These are phyloP conservation scores for Triplophysa rosa DNA, from an alignment of 2,113 vertebrate genomes.

Conservation along the genomic window DNA sequence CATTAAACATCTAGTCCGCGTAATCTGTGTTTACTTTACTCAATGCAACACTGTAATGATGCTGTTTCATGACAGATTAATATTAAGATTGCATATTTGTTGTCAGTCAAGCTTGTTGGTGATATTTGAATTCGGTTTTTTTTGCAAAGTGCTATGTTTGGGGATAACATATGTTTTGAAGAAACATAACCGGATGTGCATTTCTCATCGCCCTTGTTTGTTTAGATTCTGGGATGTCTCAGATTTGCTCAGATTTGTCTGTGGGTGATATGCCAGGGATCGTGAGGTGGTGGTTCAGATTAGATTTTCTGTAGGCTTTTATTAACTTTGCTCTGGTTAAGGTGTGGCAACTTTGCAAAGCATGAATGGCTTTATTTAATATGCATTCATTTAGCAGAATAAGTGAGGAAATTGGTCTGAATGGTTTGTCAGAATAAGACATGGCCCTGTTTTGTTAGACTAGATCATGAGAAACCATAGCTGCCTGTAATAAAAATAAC, in stretches of 20 bases:
- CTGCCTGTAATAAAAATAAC: conserved; percentile 22
- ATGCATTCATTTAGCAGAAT: conserved; percentile 61
- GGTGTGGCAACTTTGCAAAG: conserved; percentile 71
- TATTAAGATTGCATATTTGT: not conserved
- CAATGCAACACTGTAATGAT: conserved; percentile 22
- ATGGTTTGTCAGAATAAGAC: conserved; percentile 43
- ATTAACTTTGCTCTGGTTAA: conserved; percentile 63
- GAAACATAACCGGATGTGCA: not conserved
- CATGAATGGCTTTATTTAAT: conserved; percentile 76
- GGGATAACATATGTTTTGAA: no score
- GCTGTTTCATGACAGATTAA: conserved; percentile 27
- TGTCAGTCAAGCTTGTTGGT: not conserved
- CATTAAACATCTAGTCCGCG: conserved; percentile 13
- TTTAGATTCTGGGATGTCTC: not conserved
- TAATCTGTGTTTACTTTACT: conserved; percentile 20
- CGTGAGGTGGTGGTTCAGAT: conserved; percentile 64
- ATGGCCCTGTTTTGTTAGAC: conserved; percentile 22
- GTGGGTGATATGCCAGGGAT: conserved; percentile 47
- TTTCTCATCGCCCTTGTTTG: not conserved
- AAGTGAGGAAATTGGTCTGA: conserved; percentile 54
- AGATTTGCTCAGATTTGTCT: conserved; percentile 18
- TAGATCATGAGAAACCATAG: conserved; percentile 32
- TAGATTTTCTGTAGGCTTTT: conserved; percentile 71
- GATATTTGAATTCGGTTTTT: conserved; percentile 1
- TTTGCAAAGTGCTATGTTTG: not conserved